Evolutionary conservation across 2,888 invertebrate genomes (phyloP).

Genomic region (Agonopterix subpropinquella): DNA sequence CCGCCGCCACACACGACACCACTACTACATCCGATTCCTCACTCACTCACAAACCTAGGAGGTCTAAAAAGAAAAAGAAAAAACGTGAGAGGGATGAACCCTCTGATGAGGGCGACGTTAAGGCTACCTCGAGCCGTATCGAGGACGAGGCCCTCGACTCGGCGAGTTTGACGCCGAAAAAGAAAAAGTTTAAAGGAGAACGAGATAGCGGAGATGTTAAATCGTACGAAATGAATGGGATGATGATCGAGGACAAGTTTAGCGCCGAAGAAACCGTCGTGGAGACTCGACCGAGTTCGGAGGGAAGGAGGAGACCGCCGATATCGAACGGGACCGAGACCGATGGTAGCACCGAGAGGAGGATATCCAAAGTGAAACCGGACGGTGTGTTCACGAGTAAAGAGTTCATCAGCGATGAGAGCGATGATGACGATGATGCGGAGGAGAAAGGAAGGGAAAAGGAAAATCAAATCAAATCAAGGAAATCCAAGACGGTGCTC

Average conservation of each 20-base stretch:
- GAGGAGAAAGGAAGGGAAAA: no score
- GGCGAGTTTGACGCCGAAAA: background rate
- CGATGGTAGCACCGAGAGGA: background rate
- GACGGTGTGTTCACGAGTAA: background rate
- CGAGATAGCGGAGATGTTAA: background rate
- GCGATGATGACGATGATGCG: background rate
- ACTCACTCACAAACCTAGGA: background rate
- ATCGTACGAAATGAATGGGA: background rate
- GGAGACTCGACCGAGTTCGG: slow-evolving; percentile 7
- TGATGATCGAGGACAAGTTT: slow-evolving; percentile 5
- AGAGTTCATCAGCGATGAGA: slow-evolving; percentile 1
- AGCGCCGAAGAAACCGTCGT: slow-evolving; percentile 16
- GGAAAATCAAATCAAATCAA: no score
- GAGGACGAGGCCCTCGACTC: no score
- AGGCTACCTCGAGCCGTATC: no score
- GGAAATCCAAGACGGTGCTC: background rate
- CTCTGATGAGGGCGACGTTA: no score
- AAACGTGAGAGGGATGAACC: background rate
- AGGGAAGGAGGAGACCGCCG: slow-evolving; percentile 6
- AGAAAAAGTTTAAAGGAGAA: background rate
- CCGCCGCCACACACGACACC: background rate
- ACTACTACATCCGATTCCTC: background rate
- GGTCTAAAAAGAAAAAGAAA: background rate
- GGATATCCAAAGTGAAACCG: background rate
- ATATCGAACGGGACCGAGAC: no score